phyloP scores from a whole-genome alignment of 2,888 invertebrate species.

The Iphiclides podalirius region DNA sequence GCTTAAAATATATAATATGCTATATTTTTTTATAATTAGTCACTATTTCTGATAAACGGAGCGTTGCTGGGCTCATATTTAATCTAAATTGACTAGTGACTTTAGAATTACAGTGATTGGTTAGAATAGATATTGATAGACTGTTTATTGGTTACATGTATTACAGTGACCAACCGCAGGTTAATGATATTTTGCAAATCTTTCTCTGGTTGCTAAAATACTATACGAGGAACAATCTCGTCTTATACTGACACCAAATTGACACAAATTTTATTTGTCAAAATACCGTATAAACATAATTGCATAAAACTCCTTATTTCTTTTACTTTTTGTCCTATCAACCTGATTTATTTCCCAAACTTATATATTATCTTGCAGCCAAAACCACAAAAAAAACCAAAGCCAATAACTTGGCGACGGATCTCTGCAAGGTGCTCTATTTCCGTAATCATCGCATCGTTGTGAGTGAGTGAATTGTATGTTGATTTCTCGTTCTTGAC shows the following conservation, averaged over 20 bases:
- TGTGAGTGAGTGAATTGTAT: constrained; percentile 50
- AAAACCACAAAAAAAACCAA: constrained; percentile 16
- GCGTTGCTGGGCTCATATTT: too few species aligned
- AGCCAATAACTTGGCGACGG: constrained; percentile 13
- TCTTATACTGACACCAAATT: constrained; percentile 40
- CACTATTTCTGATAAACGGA: not conserved
- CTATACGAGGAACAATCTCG: constrained; percentile 35
- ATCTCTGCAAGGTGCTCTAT: constrained; percentile 25
- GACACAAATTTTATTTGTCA: constrained; percentile 72
- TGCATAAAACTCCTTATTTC: constrained; percentile 58
- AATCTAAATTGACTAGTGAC: too few species aligned
- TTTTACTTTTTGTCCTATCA: constrained; percentile 59
- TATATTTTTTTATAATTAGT: too few species aligned
- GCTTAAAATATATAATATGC: too few species aligned
- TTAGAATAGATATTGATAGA: not conserved
- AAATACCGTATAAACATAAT: constrained; percentile 71
- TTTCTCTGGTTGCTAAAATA: constrained; percentile 17
- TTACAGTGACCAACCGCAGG: constrained; percentile 18
- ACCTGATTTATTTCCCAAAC: constrained; percentile 49
- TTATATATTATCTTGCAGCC: constrained; percentile 32
- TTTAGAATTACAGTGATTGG: too few species aligned
- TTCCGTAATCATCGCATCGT: constrained; percentile 28
- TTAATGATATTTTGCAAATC: not conserved
- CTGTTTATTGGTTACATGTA: constrained; percentile 11
- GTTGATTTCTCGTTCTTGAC: constrained; percentile 59